Evolutionary conservation across 2,888 invertebrate species (phyloP), one percentile per base, ranked within the genome.

Genomic region (Phyto melanocephala): DNA sequence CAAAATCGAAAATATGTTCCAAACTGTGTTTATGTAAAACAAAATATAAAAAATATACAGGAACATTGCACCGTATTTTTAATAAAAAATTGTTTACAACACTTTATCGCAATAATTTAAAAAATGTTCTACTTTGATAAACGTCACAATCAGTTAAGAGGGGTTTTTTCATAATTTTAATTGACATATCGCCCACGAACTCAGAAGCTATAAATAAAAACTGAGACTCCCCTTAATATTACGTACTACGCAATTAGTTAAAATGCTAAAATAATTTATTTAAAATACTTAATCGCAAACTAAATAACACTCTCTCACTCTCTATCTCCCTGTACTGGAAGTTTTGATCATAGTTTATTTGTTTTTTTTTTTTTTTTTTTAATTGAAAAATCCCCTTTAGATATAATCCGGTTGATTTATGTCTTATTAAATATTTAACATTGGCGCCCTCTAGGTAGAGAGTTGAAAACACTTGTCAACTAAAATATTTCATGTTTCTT

Each of bases 391-490:
- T 50, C 56, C 63, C 58, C 74, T 54, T 33, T 52, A 37, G 77
- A 58, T 56, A 45, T 70, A 77, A 77, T 74, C 62, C 50, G 20
- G 35, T 50, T 83, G 82, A 82, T 82, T 79, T 82, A 82, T 82
- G 70, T 67, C 65, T 52, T 79, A 82, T 82, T 82, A 79, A 79
- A 63, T 65, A 82, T 79, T 82, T 75, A 79, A 82, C 82, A 82
- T 75, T 82, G 82, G 82, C 82, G 82, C 82, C 82, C 82, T 75
- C 79, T 75, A 71, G 79, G 65, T 75, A 82, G 42, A 72, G 67
- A 79, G 58, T 40, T 79, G 82, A 75, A 79, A 79, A 79, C 82
- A 82, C 79, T 82, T 82, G 82, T 82, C 82, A 75, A 60, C 75
- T 65, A 47, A 8, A 79, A 79, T 75, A 75, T 71, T 79, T 82